Base-by-base conservation (phyloP, 2,888 invertebrate genomes). In the Pseudoips prasinana region DNA sequence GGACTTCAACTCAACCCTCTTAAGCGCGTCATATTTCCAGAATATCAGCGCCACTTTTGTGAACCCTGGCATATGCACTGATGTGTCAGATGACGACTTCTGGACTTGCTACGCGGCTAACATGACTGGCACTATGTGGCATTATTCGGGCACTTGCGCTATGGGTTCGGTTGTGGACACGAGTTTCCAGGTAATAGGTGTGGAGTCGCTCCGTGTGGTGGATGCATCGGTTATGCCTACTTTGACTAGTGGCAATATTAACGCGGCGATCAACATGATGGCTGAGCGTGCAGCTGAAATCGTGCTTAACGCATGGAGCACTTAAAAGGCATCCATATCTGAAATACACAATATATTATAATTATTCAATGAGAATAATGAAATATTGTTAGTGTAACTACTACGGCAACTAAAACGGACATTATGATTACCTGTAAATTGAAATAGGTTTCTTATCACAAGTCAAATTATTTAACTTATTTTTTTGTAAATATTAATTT, bases 91-190 rank as follows among this genome's bases (percentile, higher is more conserved):
- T n/a, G n/a, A n/a, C n/a, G n/a, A n/a, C n/a, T n/a, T n/a, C n/a
- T 14, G 19, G 3, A 9, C 8, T 6, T 8, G 69, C 8, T 68
- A 64, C 23, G 49, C 42, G 1, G n/a, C 48, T 1, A 42, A 46
- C 1, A 48, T 61, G 54, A 92, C 66, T 0, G 86, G 90, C 19
- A 93, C 94, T 0, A 91, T 92, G 33, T 94, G 93, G 62, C 94
- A 94, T 69, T 93, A 92, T 0, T 81, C 90, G 0, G 91, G 94
- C 0, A 94, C 94, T 0, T 91, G 92, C 30, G 93, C 93, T 60
- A 94, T 95, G 94, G 94, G 94, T 0, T 89, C 92, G 0, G 94
- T 94, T 0, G 91, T 94, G 0, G 92, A 92, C 68, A 84, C 90
- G 0, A 61, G 91, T 10, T 68, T 94, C 3, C 25, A 23, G 0